A percentile compares a stretch with the other conserved stretches of the same genome.
Evolutionary conservation across 2,888 invertebrate species (phyloP).

Genomic region (Halictus quadricinctus): DNA sequence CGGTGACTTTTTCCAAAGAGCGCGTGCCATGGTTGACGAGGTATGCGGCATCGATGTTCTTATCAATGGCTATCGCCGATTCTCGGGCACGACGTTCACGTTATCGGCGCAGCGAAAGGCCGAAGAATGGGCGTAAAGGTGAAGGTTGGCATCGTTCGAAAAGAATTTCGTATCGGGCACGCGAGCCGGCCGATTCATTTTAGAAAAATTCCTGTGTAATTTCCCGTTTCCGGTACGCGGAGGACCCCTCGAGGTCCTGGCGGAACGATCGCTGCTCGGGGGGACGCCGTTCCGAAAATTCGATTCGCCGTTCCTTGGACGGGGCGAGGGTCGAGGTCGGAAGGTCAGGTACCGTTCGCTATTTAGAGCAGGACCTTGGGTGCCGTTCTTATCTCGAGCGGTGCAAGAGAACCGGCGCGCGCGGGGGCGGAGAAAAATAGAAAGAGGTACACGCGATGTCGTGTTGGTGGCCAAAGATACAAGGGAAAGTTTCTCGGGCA

Average conservation of each 20-base stretch:
- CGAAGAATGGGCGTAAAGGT: constrained; percentile 2
- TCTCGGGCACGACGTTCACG: background rate
- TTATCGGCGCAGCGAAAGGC: background rate
- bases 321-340: constrained; percentile 60
- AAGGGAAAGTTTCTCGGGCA: constrained; percentile 62
- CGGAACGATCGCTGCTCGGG: background rate
- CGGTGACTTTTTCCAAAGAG: background rate
- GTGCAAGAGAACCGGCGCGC: constrained; percentile 29
- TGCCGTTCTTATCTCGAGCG: constrained; percentile 68
- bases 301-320: constrained; percentile 30
- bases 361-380: constrained; percentile 69
- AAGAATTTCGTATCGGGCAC: background rate
- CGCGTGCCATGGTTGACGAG: background rate
- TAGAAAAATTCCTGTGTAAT: background rate
- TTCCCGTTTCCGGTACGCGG: background rate
- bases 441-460: constrained; percentile 53
- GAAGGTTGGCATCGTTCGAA: background rate
- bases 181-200: background rate
- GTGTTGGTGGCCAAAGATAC: constrained; percentile 63
- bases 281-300: constrained; percentile 27
- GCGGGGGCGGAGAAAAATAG: constrained; percentile 28
- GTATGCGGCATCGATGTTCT: background rate
- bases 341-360: constrained; percentile 62
- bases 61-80: background rate
- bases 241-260: background rate